phyloP scores from a whole-genome alignment of 92 coral and sea anemone genomes.

The Metridium senile region DNA sequence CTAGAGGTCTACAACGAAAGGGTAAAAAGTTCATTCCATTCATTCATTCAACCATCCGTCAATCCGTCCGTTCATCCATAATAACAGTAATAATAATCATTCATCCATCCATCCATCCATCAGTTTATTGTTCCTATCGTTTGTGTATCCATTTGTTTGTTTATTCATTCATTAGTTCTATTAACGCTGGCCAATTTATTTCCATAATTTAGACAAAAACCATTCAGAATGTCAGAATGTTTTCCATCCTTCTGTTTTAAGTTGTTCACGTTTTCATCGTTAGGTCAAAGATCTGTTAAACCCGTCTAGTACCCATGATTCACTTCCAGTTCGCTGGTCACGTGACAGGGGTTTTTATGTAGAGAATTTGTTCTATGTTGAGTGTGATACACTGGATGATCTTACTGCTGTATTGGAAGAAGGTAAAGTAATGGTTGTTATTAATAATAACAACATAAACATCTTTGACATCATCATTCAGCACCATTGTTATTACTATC shows the following conservation, averaged over 20 bases:
- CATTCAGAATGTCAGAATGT: no score
- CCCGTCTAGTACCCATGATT: slow-evolving; percentile 93
- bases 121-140: not conserved
- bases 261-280: not conserved
- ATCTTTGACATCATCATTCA: no score
- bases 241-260: no score
- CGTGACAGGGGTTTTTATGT: slow-evolving; percentile 95
- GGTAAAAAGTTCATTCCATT: slow-evolving; percentile 36
- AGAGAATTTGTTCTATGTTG: slow-evolving; percentile 91
- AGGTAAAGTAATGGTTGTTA: no score
- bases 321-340: slow-evolving; percentile 97
- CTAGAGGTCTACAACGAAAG: slow-evolving; percentile 96
- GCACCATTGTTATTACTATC: no score
- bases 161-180: no score
- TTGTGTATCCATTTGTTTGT: not conserved
- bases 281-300: slow-evolving; percentile 94
- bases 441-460: no score
- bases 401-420: slow-evolving; percentile 95
- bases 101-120: not conserved
- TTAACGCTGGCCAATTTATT: no score
- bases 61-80: not conserved
- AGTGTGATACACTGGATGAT: slow-evolving; percentile 91
- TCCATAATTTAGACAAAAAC: no score
- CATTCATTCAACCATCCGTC: no score
- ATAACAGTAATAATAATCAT: no score